These are phyloP conservation scores for Lordiphosa stackelbergi DNA, from an alignment of 1,140 invertebrate species.

Conservation along the genomic window DNA sequence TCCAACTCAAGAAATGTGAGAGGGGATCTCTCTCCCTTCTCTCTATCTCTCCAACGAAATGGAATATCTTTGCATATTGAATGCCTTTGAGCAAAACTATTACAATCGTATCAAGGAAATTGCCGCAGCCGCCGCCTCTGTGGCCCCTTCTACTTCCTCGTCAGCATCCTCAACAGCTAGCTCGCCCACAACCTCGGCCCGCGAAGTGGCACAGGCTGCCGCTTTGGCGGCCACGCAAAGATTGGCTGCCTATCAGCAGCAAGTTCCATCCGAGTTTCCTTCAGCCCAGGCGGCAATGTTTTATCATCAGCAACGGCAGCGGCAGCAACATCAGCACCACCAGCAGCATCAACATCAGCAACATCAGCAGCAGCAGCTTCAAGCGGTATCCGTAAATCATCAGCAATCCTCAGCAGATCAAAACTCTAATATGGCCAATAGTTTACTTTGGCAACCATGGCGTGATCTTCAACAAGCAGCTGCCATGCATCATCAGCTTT, in stretches of 20 bases:
- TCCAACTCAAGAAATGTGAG: too few relatives aligned
- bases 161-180: constrained; percentile 57
- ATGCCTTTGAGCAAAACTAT: constrained; percentile 65
- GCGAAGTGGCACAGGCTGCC: constrained; percentile 21
- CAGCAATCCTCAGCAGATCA: constrained; percentile 32
- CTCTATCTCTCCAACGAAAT: constrained; percentile 23
- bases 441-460: constrained; percentile 72
- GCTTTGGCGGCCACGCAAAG: constrained; percentile 45
- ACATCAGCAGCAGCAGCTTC: constrained; percentile 21
- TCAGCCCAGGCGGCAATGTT: constrained; percentile 29
- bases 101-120: constrained; percentile 64
- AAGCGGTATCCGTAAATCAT: constrained; percentile 16
- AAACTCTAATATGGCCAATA: constrained; percentile 65
- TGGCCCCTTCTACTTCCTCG: constrained; percentile 20
- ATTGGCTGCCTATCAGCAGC: constrained; percentile 28
- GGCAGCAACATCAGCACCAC: constrained; percentile 16
- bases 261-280: constrained; percentile 18
- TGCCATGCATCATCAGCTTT: constrained; percentile 69
- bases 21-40: too few relatives aligned
- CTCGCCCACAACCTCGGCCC: constrained; percentile 36
- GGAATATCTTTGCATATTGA: constrained; percentile 62
- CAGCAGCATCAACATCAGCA: constrained; percentile 29
- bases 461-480: constrained; percentile 68
- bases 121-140: constrained; percentile 23
- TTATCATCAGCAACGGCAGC: constrained; percentile 37